These are phyloP conservation scores for Brachynemurus nebulosus DNA, from an alignment of 2,888 invertebrate species.

Conservation along the genomic window DNA sequence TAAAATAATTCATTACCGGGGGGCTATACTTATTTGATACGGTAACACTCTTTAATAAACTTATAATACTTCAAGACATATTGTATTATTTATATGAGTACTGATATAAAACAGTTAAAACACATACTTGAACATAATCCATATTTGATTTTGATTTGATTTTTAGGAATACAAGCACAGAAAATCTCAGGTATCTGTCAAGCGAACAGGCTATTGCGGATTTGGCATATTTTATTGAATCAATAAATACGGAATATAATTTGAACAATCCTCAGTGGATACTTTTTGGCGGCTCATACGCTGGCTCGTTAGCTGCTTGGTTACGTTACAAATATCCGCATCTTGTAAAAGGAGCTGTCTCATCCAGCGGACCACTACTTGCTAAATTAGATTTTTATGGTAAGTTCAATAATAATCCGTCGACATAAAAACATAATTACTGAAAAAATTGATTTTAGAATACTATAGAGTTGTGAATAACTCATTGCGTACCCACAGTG, in stretches of 20 bases:
- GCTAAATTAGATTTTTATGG: slow-evolving; percentile 76
- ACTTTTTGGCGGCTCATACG: slow-evolving; percentile 89
- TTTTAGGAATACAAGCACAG: slow-evolving; percentile 64
- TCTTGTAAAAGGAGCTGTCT: slow-evolving; percentile 71
- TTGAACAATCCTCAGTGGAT: slow-evolving; percentile 64
- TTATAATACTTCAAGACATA: too few species aligned
- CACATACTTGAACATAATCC: too few species aligned
- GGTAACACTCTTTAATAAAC: too few species aligned
- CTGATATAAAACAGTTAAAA: too few species aligned
- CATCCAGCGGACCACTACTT: slow-evolving; percentile 77
- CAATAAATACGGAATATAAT: slow-evolving; percentile 50
- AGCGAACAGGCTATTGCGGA: slow-evolving; percentile 77
- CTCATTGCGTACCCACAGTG: slow-evolving; percentile 52
- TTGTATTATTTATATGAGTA: too few species aligned
- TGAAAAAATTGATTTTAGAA: too few species aligned
- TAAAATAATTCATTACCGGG: too few species aligned
- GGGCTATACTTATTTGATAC: too few species aligned
- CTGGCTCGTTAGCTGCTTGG: slow-evolving; percentile 90
- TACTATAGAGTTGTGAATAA: slow-evolving; percentile 71
- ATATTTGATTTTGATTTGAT: too few species aligned
- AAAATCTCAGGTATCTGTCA: slow-evolving; percentile 65
- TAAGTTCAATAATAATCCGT: too few species aligned
- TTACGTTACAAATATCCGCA: slow-evolving; percentile 76
- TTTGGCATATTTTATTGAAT: slow-evolving; percentile 65
- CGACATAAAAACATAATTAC: too few species aligned